Conservation (phyloP, 2,797 vertebrate genomes). For the Esox lucius region DNA sequence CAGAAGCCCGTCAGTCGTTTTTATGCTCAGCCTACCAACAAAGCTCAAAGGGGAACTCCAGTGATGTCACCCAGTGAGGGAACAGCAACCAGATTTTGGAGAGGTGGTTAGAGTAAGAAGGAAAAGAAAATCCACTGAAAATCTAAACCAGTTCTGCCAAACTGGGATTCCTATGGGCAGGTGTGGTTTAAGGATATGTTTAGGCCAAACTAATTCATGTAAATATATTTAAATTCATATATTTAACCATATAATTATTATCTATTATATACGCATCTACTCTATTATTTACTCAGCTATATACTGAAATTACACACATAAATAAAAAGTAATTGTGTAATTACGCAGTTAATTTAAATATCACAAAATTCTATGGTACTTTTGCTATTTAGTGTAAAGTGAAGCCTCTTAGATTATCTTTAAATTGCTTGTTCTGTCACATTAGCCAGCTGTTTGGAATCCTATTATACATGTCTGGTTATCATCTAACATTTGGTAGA, state of each 20-base stretch:
- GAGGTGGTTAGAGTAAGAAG: slow-evolving; percentile 31
- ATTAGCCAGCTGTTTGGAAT: background rate
- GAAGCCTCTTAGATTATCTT: background rate
- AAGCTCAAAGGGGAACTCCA: slow-evolving; percentile 71
- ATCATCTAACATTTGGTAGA: background rate
- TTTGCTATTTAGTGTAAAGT: background rate
- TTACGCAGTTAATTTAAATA: background rate
- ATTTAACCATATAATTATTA: too few species aligned
- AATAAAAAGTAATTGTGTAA: background rate
- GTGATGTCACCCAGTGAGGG: slow-evolving; percentile 72
- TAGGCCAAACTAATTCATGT: background rate
- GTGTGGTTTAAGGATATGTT: slow-evolving; percentile 51
- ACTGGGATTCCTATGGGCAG: slow-evolving; percentile 25
- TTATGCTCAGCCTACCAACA: slow-evolving; percentile 55
- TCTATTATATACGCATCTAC: too few species aligned
- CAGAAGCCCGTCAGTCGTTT: slow-evolving; percentile 52
- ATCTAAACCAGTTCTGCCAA: slow-evolving; percentile 38
- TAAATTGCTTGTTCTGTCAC: background rate
- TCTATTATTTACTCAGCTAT: background rate
- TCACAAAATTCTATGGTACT: background rate
- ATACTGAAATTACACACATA: background rate
- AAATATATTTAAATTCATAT: too few species aligned
- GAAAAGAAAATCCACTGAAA: slow-evolving; percentile 63
- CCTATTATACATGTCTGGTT: background rate
- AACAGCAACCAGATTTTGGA: slow-evolving; percentile 31